These are phyloP conservation scores for Coccyzus lansbergi DNA, from an alignment of 2,797 vertebrate genomes.

Conservation along the genomic window DNA sequence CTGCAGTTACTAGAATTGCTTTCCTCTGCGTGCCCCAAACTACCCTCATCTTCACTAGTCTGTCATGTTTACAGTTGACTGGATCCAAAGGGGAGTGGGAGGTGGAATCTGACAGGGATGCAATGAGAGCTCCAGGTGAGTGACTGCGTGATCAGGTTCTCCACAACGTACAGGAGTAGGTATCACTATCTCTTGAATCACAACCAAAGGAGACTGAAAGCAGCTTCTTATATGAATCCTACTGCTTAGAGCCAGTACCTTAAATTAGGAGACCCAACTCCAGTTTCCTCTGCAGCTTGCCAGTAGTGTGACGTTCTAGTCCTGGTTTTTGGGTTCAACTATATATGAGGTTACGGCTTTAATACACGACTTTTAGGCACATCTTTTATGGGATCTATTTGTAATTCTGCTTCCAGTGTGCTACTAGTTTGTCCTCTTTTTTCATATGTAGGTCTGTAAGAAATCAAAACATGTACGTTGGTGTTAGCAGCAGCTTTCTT, in stretches of 20 bases:
- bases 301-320: neutral
- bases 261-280: neutral
- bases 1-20: neutral
- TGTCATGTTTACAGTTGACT: neutral
- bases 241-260: neutral
- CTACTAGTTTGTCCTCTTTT: neutral
- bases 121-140: neutral
- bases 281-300: neutral
- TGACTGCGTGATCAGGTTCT: neutral
- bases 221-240: neutral
- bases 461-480: constrained; percentile 30
- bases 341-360: neutral
- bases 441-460: constrained; percentile 18
- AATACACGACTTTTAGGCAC: neutral
- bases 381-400: neutral
- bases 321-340: neutral
- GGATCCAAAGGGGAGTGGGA: neutral
- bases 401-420: neutral
- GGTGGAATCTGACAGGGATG: neutral
- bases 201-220: neutral
- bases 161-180: neutral
- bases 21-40: neutral
- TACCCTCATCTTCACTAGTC: neutral
- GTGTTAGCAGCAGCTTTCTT: constrained; percentile 58
- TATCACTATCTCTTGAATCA: neutral